Percentiles rank a stretch among this genome's conserved stretches.
These are phyloP conservation scores for Augochlorella aurata DNA, from an alignment of 2,888 invertebrate genomes.

Conservation along the genomic window DNA sequence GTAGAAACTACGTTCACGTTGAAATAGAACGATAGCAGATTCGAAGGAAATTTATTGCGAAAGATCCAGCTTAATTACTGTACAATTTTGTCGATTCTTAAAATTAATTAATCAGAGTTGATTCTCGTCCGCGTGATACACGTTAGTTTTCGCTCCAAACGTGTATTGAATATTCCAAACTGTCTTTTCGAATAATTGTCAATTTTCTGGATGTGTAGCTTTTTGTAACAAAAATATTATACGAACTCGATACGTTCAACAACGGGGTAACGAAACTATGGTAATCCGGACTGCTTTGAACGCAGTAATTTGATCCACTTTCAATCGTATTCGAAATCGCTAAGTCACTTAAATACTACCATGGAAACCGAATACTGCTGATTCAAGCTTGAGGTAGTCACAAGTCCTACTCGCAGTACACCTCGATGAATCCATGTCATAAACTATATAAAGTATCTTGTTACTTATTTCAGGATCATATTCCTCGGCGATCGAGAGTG, in stretches of 20 bases:
- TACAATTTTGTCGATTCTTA: neutral
- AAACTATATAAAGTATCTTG: neutral
- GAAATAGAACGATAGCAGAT: neutral
- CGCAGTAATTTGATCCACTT: no score
- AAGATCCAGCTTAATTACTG: neutral
- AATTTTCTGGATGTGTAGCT: neutral
- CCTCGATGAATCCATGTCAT: neutral
- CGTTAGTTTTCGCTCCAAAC: neutral
- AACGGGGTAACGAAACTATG: no score
- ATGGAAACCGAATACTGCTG: neutral
- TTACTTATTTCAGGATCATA: neutral
- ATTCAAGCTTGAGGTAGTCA: neutral
- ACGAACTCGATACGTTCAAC: neutral
- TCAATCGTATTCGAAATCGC: neutral
- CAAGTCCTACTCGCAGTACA: neutral
- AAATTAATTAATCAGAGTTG: neutral
- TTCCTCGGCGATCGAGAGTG: no score
- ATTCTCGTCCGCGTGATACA: neutral
- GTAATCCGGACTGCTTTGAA: no score
- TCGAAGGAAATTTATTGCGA: constrained; percentile 18
- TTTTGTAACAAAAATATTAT: neutral
- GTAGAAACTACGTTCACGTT: neutral
- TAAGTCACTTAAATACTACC: neutral
- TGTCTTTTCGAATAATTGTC: neutral
- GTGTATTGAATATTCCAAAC: neutral